Evolutionary conservation across 2,888 invertebrate genomes (phyloP), one percentile per base, ranked within the genome.

Genomic region (Tipula unca): DNA sequence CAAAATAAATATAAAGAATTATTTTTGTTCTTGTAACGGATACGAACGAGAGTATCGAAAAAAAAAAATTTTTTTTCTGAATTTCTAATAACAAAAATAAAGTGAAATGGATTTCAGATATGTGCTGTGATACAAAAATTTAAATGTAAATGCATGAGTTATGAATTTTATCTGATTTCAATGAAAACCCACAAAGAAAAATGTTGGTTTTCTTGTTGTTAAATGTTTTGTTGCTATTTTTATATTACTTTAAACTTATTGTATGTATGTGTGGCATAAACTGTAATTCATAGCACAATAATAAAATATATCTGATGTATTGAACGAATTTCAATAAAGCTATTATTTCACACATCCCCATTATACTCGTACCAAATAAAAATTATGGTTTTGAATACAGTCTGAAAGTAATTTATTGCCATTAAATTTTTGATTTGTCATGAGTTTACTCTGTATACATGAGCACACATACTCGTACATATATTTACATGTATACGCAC

Each of bases 91-190:
- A 10, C 20, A 69, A 20, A 69, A 69, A 69, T 69, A 17, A 69
- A 69, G 69, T 69, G 69, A 69, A 69, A 69, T 69, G 69, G 69
- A 69, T 69, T 69, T 69, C 20, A 69, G 69, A 69, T 69, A 69
- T 69, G 69, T 69, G 69, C 69, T 69, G 69, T 69, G 69, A 69
- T 69, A 25, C 69, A 69, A 20, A 69, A 69, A 25, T 10, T 25
- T 25, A 25, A 69, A 25, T 69, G 69, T 69, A 69, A 69, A 69
- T 69, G 25, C 69, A 69, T 69, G 69, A 69, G 20, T 69, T 69
- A 69, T 69, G 69, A 69, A 69, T 69, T 69, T 25, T 69, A 69
- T 69, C 69, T 69, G 69, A 69, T 69, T 25, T 69, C 69, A 69
- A 69, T 69, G 69, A 69, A 69, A 69, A 69, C 1, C 69, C 69